These are phyloP conservation scores for Cyanistes caeruleus DNA, from an alignment of 2,113 vertebrate species.

Conservation along the genomic window DNA sequence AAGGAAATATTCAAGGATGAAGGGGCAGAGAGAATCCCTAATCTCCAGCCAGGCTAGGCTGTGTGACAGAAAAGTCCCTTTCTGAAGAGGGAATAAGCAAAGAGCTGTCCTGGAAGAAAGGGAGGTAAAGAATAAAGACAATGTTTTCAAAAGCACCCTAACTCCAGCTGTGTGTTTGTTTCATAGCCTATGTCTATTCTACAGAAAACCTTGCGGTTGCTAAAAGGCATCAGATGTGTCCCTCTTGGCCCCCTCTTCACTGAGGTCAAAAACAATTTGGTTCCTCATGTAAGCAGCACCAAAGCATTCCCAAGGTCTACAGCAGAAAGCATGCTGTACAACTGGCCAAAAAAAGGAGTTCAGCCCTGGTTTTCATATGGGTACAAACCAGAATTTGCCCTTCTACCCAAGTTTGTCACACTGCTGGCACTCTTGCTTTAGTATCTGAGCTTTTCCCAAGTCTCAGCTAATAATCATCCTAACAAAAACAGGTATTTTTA, in stretches of 20 bases:
- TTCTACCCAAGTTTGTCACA: not conserved
- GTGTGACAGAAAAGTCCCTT: conserved; percentile 59
- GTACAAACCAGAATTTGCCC: not conserved
- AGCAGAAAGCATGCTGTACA: not conserved
- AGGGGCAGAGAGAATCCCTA: conserved; percentile 62
- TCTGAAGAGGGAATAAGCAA: conserved; percentile 66
- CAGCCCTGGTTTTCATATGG: not conserved
- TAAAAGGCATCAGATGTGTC: conserved; percentile 53
- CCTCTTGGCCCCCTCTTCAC: conserved; percentile 41
- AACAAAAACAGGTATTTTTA: not conserved
- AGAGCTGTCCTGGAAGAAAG: conserved; percentile 66
- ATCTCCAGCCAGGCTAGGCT: conserved; percentile 40
- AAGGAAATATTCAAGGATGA: conserved; percentile 73
- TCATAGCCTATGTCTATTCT: conserved; percentile 36
- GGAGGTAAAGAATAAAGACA: conserved; percentile 37
- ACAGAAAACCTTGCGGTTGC: conserved; percentile 34
- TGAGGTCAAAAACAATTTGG: conserved; percentile 57
- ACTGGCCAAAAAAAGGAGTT: not conserved
- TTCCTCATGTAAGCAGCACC: conserved; percentile 25
- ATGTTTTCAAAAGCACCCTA: conserved; percentile 68
- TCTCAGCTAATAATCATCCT: not conserved
- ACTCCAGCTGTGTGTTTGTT: conserved; percentile 70
- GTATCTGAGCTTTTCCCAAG: not conserved
- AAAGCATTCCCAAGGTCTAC: conserved; percentile 31
- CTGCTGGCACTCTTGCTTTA: not conserved